A percentile compares a stretch with the other conserved stretches of the same genome.
These are phyloP conservation scores for Polymixis flavicincta DNA, from an alignment of 2,888 invertebrate species.

Conservation along the genomic window DNA sequence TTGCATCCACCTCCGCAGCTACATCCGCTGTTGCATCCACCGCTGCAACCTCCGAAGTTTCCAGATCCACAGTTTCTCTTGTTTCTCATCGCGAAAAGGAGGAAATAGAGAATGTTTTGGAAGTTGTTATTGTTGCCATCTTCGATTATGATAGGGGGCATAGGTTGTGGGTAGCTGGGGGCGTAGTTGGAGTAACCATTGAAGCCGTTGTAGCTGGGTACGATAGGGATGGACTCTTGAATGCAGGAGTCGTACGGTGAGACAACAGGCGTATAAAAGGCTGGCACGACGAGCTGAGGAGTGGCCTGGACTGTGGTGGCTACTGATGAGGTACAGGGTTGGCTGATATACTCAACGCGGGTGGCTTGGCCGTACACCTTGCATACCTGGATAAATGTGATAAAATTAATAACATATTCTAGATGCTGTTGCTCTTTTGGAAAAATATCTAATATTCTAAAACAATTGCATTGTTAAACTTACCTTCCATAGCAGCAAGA, in stretches of 20 bases:
- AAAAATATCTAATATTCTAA: too few relatives aligned
- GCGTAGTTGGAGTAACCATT: constrained; percentile 43
- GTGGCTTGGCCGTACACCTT: constrained; percentile 45
- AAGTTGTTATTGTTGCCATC: constrained; percentile 69
- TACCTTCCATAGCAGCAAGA: constrained; percentile 69
- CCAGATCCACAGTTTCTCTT: constrained; percentile 57
- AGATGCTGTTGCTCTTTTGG: too few relatives aligned
- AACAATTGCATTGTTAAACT: constrained; percentile 21
- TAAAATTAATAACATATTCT: background rate
- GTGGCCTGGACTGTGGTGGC: constrained; percentile 52
- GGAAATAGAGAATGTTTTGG: constrained; percentile 73
- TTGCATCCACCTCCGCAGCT: constrained; percentile 51
- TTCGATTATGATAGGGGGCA: constrained; percentile 74
- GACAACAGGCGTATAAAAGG: constrained; percentile 74
- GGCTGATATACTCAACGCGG: constrained; percentile 57
- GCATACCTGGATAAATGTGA: constrained; percentile 41
- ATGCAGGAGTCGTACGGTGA: constrained; percentile 61
- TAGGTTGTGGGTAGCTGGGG: constrained; percentile 50
- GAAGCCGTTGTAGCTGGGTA: constrained; percentile 51
- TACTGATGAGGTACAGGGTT: constrained; percentile 47
- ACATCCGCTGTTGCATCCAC: constrained; percentile 49
- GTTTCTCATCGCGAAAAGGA: constrained; percentile 77
- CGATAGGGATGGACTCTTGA: constrained; percentile 55
- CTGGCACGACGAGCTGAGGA: constrained; percentile 77
- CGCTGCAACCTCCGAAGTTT: constrained; percentile 49